Conservation (phyloP, 2,888 invertebrate species). For the Gari tellinella region DNA sequence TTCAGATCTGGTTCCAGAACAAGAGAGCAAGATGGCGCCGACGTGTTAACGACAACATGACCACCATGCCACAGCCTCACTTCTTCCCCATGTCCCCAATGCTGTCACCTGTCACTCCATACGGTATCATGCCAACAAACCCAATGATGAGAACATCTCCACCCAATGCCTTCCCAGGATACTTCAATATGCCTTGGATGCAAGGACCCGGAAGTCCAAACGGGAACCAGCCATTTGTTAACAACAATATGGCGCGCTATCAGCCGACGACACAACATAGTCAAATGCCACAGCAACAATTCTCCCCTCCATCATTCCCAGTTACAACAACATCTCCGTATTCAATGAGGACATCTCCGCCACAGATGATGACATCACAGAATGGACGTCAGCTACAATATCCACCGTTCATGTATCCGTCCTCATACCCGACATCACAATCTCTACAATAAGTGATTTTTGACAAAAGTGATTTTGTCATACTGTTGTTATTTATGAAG, state of each 20-base stretch:
- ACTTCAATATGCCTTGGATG: conserved; percentile 47
- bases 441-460: no score
- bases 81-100: conserved; percentile 59
- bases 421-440: no score
- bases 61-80: conserved; percentile 39
- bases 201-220: not conserved
- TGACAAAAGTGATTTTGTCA: no score
- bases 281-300: conserved; percentile 1
- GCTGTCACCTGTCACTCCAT: conserved; percentile 60
- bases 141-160: conserved; percentile 56
- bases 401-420: conserved; percentile 35
- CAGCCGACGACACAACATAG: conserved; percentile 8
- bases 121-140: conserved; percentile 62
- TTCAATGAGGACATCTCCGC: conserved; percentile 52
- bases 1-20: conserved; percentile 74
- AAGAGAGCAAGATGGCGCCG: conserved; percentile 73
- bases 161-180: conserved; percentile 42
- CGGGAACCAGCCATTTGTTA: not conserved
- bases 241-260: conserved; percentile 5
- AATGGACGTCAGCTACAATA: conserved; percentile 44
- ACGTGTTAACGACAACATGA: conserved; percentile 64
- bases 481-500: no score
- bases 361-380: conserved; percentile 47
- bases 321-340: conserved; percentile 19
- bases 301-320: not conserved